Base-by-base conservation (phyloP, 2,888 invertebrate species). In the Blastobasis adustella region DNA sequence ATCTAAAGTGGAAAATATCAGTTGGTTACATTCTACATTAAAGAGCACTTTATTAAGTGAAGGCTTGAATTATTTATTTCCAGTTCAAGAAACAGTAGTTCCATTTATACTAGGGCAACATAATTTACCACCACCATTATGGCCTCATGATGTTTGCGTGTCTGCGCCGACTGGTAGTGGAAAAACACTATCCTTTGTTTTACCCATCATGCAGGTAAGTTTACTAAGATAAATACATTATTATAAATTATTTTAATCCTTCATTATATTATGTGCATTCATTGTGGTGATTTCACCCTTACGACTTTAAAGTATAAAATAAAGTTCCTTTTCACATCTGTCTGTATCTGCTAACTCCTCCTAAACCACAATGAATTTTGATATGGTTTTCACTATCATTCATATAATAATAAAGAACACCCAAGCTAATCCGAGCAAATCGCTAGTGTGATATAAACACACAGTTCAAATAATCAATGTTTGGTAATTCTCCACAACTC, bases 81-180 rank as follows among this genome's bases (percentile, higher is more conserved):
- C 98, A 40, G 95, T 97, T 4, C 97, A 97, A 87, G 90, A 90
- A 47, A 89, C 91, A 70, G 92, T 96, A 0, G 91, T 97, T 58
- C 94, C 95, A 5, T 95, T 93, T 90, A 85, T 97, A 49, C 72
- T 96, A 40, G 79, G 91, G 63, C 91, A 91, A 56, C 90, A 92
- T 59, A 73, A 86, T 57, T 83, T 91, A 59, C 89, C 92, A 52
- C 71, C 85, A 65, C 84, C 90, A 38, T 89, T 93, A 63, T 92
- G 95, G 82, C 95, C 96, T 0, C 91, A 94, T 61, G 99, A 99
- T 78, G 90, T 98, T 49, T 99, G 99, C 83, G 96, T 99, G 38
- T 98, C 97, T 45, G 98, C 98, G 10, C 98, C 99, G 0, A 99
- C 99, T 2, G 98, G 98, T 10, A 98, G 98, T 88, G 99, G 99